These are phyloP conservation scores for Pristionchus pacificus DNA, from an alignment of 1,140 invertebrate genomes.

Conservation along the genomic window DNA sequence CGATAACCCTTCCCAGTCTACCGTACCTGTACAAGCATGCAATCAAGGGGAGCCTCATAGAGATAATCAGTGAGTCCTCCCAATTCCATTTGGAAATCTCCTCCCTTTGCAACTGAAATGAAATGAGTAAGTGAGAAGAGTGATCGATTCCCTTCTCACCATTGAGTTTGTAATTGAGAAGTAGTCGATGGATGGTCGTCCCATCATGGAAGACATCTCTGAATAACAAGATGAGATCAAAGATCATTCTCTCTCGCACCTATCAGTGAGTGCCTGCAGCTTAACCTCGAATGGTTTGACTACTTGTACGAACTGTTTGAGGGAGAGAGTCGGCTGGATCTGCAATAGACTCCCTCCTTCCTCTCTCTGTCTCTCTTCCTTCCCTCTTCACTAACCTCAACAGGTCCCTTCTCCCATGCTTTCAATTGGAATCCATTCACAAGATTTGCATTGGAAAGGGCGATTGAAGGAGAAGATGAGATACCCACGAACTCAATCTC, in stretches of 20 bases:
- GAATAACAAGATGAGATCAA: conserved; percentile 66
- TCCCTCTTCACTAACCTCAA: too few species aligned
- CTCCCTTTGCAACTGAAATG: conserved; percentile 24
- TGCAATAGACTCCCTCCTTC: neutral
- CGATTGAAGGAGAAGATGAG: neutral
- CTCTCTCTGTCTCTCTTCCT: conserved; percentile 20
- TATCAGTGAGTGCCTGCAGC: conserved; percentile 58
- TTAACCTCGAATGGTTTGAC: conserved; percentile 71
- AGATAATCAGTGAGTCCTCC: conserved; percentile 77
- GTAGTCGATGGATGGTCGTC: conserved; percentile 76
- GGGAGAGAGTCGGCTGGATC: neutral
- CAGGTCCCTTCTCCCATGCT: neutral
- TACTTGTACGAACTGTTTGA: conserved; percentile 68
- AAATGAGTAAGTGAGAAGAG: conserved; percentile 3
- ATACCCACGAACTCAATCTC: neutral
- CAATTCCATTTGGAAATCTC: conserved; percentile 55
- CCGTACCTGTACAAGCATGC: conserved; percentile 77
- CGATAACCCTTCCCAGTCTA: too few species aligned
- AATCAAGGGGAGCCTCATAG: conserved; percentile 90
- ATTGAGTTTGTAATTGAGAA: conserved; percentile 78
- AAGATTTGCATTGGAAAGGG: neutral
- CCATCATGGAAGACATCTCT: conserved; percentile 81
- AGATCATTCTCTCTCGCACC: neutral
- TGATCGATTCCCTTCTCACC: conserved; percentile 9
- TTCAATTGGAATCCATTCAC: neutral